Evolutionary conservation across 2,888 invertebrate species (phyloP).

Genomic region (Patella caerulea): DNA sequence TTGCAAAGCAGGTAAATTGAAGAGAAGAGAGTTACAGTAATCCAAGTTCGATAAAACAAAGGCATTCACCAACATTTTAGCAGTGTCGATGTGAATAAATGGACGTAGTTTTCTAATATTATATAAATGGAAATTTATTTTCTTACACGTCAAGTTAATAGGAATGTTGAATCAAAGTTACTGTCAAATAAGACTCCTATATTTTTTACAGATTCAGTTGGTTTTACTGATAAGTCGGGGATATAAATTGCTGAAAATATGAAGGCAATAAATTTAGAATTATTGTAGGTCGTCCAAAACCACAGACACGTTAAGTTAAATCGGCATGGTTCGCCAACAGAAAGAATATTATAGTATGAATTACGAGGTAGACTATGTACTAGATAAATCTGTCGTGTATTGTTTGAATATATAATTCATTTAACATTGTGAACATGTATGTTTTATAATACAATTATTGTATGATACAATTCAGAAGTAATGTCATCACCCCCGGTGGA

Average conservation of each 20-base stretch:
- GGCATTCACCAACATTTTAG: not conserved
- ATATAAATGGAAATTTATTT: not conserved
- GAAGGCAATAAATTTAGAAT: no score
- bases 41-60: not conserved
- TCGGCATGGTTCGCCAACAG: no score
- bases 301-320: no score
- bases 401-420: no score
- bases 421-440: no score
- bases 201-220: not conserved
- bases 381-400: no score
- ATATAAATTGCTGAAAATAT: not conserved
- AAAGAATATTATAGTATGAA: no score
- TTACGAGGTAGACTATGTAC: no score
- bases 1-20: not conserved
- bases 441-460: no score
- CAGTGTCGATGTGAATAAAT: not conserved
- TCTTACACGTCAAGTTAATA: constrained; percentile 1
- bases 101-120: not conserved
- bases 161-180: not conserved
- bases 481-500: no score
- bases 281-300: no score
- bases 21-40: constrained; percentile 4
- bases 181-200: not conserved
- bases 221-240: not conserved
- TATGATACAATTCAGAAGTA: no score